These are phyloP conservation scores for Epicauta chinensis DNA, from an alignment of 1,140 invertebrate species.

Conservation along the genomic window DNA sequence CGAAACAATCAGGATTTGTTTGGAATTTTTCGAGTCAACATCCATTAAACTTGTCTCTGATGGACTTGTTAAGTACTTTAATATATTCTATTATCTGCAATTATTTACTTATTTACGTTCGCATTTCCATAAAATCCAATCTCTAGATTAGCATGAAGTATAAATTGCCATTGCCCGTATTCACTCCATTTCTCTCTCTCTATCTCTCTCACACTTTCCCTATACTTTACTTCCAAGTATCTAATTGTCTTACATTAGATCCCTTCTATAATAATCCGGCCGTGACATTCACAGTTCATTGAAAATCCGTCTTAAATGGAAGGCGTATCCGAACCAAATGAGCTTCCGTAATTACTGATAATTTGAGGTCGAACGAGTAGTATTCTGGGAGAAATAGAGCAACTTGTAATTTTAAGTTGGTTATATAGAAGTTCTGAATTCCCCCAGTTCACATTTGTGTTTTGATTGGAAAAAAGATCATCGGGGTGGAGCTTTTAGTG, in stretches of 20 bases:
- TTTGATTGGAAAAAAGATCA: too few relatives aligned
- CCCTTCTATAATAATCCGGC: conserved; percentile 15
- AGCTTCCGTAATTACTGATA: conserved; percentile 17
- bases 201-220: too few relatives aligned
- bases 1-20: too few relatives aligned
- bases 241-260: conserved; percentile 20
- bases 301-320: conserved; percentile 8
- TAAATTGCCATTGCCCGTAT: conserved; percentile 16
- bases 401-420: conserved; percentile 4
- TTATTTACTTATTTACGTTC: conserved; percentile 17
- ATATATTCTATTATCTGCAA: conserved; percentile 11
- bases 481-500: too few relatives aligned
- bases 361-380: conserved; percentile 10
- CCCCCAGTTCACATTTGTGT: too few relatives aligned
- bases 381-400: too few relatives aligned
- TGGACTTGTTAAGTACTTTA: conserved; percentile 4
- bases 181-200: too few relatives aligned
- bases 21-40: too few relatives aligned
- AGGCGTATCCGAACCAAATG: conserved; percentile 18
- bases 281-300: conserved; percentile 22
- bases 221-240: conserved; percentile 4
- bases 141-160: conserved; percentile 15
- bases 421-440: too few relatives aligned
- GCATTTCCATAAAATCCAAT: conserved; percentile 18
- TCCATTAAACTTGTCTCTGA: too few relatives aligned